phyloP scores from a whole-genome alignment of 2,113 vertebrate genomes.

The Neodontobutis hainanensis region DNA sequence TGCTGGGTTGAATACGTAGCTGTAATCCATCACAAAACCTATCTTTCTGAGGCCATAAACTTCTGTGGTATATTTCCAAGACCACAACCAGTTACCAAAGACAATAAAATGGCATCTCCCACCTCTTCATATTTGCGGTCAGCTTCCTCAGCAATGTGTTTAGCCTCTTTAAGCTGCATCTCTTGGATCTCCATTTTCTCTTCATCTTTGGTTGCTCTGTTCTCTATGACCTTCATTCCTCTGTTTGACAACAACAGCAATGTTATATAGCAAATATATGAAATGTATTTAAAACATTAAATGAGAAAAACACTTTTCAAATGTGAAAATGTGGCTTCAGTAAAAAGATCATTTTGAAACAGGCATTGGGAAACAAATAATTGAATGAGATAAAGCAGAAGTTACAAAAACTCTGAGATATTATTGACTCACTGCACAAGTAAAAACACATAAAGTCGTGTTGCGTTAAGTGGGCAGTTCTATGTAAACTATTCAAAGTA shows the following conservation, averaged over 20 bases:
- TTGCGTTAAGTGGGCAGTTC: too few relatives aligned
- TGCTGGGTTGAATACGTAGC: too few relatives aligned
- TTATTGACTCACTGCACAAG: too few relatives aligned
- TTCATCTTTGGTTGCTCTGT: constrained; percentile 94
- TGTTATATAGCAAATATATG: background rate
- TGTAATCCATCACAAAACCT: too few relatives aligned
- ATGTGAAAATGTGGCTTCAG: background rate
- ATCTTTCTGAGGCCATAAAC: too few relatives aligned
- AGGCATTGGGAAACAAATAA: background rate
- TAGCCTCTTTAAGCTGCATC: constrained; percentile 98
- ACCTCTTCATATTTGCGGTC: constrained; percentile 99
- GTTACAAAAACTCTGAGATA: too few relatives aligned
- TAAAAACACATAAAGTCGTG: too few relatives aligned
- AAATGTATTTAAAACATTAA: background rate
- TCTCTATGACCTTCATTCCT: constrained; percentile 99
- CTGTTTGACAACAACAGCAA: constrained; percentile 67
- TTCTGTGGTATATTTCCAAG: too few relatives aligned
- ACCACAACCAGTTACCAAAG: too few relatives aligned
- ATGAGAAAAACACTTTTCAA: background rate
- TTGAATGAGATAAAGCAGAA: too few relatives aligned
- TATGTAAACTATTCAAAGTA: too few relatives aligned
- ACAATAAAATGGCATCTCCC: background rate
- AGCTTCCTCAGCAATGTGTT: constrained; percentile 97
- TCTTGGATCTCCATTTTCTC: constrained; percentile 99
- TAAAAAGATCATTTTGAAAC: background rate